Percentiles rank a stretch among this genome's conserved stretches.
phyloP scores from a whole-genome alignment of 2,888 invertebrate species.

The Cheilosia vulpina region DNA sequence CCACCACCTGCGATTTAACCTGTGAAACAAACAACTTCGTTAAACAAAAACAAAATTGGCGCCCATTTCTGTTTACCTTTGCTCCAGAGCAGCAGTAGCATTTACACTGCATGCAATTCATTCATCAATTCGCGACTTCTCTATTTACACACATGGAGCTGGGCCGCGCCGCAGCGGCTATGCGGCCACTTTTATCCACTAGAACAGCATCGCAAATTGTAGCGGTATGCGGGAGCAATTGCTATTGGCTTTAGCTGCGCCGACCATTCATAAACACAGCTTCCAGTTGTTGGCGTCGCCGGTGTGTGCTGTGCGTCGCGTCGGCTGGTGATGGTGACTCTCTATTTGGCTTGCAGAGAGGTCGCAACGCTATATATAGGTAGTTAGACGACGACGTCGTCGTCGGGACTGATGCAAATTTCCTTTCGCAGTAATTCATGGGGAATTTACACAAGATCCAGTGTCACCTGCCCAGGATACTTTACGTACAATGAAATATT shows the following conservation, averaged over 20 bases:
- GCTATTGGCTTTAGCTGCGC: constrained; percentile 22
- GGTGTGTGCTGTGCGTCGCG: constrained; percentile 29
- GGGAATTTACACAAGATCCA: constrained; percentile 69
- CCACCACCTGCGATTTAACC: constrained; percentile 51
- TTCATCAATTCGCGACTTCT: constrained; percentile 56
- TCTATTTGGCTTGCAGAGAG: constrained; percentile 13
- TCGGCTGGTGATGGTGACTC: constrained; percentile 29
- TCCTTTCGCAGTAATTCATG: constrained; percentile 69
- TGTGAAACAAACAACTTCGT: constrained; percentile 63
- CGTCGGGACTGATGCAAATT: constrained; percentile 61
- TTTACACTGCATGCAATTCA: constrained; percentile 49
- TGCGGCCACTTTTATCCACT: constrained; percentile 47
- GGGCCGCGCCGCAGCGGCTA: constrained; percentile 4
- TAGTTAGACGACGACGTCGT: constrained; percentile 35
- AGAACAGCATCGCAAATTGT: constrained; percentile 28
- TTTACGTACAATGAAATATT: constrained; percentile 63
- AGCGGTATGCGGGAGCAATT: constrained; percentile 33
- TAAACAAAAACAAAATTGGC: constrained; percentile 66
- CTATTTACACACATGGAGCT: constrained; percentile 62
- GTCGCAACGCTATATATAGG: no score
- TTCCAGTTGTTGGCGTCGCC: constrained; percentile 63
- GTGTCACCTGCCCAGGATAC: constrained; percentile 61
- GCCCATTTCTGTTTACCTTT: constrained; percentile 68
- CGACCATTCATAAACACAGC: constrained; percentile 65
- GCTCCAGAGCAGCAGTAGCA: constrained; percentile 38